Conservation (phyloP, 2,888 invertebrate species). For the Macrosoma leucophasiata region DNA sequence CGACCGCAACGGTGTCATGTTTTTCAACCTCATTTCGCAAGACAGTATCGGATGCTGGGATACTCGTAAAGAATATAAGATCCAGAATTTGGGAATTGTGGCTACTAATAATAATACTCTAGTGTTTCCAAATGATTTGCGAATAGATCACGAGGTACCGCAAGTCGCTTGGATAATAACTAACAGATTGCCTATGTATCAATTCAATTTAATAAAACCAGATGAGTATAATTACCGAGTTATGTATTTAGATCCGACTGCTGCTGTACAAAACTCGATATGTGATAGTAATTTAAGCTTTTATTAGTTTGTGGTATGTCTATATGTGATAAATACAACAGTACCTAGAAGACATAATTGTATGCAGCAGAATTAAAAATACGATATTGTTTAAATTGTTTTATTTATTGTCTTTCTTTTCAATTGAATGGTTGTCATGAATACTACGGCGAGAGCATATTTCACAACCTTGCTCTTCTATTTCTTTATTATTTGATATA, state of each 20-base stretch:
- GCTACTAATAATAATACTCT: constrained; percentile 78
- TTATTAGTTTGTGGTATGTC: no score
- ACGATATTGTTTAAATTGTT: no score
- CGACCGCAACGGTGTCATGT: constrained; percentile 84
- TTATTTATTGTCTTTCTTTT: no score
- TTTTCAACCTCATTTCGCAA: constrained; percentile 86
- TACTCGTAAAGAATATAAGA: constrained; percentile 81
- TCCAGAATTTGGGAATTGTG: constrained; percentile 78
- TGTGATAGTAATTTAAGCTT: no score
- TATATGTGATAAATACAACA: no score
- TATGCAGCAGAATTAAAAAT: no score
- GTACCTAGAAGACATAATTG: no score
- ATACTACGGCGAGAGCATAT: no score
- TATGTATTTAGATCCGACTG: constrained; percentile 78
- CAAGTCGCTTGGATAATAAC: constrained; percentile 86
- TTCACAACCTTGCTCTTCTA: no score
- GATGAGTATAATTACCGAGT: constrained; percentile 84
- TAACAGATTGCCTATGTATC: constrained; percentile 83
- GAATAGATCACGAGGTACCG: constrained; percentile 81
- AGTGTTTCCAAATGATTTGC: constrained; percentile 87
- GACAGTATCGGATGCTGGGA: constrained; percentile 91
- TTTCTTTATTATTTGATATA: no score
- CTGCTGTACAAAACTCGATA: constrained; percentile 77
- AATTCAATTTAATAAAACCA: constrained; percentile 80
- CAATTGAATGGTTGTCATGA: no score